A percentile compares a stretch with the other conserved stretches of the same genome.
Conservation (phyloP, 2,888 invertebrate genomes). For the Linnaemya tessellans region DNA sequence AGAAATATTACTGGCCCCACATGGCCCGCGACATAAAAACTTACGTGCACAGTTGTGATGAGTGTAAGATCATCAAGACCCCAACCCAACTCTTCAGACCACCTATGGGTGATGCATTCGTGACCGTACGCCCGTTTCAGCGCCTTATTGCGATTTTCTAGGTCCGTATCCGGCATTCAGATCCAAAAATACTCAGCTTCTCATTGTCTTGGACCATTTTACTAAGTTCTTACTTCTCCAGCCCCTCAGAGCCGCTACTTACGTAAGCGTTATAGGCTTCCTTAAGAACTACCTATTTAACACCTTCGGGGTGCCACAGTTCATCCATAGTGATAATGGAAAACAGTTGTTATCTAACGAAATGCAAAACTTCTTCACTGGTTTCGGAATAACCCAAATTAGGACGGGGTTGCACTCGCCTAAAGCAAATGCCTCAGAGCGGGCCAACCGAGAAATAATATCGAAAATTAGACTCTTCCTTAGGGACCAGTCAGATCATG, state of each 20-base stretch:
- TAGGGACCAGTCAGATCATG: background rate
- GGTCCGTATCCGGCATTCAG: background rate
- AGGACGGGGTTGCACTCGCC: background rate
- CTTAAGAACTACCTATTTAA: too few relatives aligned
- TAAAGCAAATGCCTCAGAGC: background rate
- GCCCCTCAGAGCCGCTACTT: too few relatives aligned
- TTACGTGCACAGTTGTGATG: background rate
- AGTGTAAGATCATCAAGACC: background rate
- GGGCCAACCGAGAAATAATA: background rate
- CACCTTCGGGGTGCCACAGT: too few relatives aligned
- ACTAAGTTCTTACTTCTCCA: background rate
- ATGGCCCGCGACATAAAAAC: background rate
- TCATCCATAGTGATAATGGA: too few relatives aligned
- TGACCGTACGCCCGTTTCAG: too few relatives aligned
- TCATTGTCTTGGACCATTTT: background rate
- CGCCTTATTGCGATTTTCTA: background rate
- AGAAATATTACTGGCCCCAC: too few relatives aligned
- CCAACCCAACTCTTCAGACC: too few relatives aligned
- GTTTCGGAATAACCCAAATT: background rate
- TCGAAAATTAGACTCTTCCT: conserved; percentile 2
- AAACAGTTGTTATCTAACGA: background rate
- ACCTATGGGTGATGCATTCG: background rate
- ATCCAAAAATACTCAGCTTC: background rate
- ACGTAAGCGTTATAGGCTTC: too few relatives aligned
- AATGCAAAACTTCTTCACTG: background rate